Evolutionary conservation across 35 echinoderm and acorn worm genomes (phyloP).

Genomic region (Stichopus chloronotus): DNA sequence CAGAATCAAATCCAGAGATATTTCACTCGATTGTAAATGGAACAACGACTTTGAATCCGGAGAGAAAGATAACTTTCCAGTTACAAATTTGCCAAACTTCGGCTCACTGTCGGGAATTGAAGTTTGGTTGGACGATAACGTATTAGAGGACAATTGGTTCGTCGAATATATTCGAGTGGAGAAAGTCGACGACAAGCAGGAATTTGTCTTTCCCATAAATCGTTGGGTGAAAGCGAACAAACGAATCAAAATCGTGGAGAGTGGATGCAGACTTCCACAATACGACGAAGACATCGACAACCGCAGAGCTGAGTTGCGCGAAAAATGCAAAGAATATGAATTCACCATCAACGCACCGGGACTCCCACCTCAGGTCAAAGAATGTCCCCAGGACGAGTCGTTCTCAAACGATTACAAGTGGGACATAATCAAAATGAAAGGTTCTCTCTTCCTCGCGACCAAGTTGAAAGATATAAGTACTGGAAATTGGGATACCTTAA

Average conservation of each 20-base stretch:
- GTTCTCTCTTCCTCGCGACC: slow-evolving; percentile 53
- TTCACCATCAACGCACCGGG: slow-evolving; percentile 58
- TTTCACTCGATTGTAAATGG: slow-evolving; percentile 67
- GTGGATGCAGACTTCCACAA: slow-evolving; percentile 76
- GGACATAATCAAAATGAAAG: slow-evolving; percentile 81
- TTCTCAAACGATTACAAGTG: slow-evolving; percentile 84
- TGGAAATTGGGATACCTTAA: slow-evolving; percentile 63
- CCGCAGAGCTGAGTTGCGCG: slow-evolving; percentile 60
- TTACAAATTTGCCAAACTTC: slow-evolving; percentile 74
- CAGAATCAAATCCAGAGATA: slow-evolving; percentile 62
- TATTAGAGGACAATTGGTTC: slow-evolving; percentile 69
- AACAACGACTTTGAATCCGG: slow-evolving; percentile 87
- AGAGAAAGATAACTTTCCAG: slow-evolving; percentile 65
- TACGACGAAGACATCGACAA: slow-evolving; percentile 61
- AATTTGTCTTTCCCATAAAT: slow-evolving; percentile 75
- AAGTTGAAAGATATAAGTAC: slow-evolving; percentile 73
- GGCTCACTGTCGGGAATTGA: slow-evolving; percentile 68
- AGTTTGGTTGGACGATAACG: slow-evolving; percentile 62
- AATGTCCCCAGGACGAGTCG: slow-evolving; percentile 32
- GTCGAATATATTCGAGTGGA: slow-evolving; percentile 69
- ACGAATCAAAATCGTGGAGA: slow-evolving; percentile 46
- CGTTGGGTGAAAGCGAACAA: slow-evolving; percentile 79
- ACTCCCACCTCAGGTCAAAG: slow-evolving; percentile 69
- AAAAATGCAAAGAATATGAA: slow-evolving; percentile 69
- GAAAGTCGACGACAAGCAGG: background rate